Base-by-base conservation (phyloP, 2,888 invertebrate genomes). In the Lasius fuliginosus region DNA sequence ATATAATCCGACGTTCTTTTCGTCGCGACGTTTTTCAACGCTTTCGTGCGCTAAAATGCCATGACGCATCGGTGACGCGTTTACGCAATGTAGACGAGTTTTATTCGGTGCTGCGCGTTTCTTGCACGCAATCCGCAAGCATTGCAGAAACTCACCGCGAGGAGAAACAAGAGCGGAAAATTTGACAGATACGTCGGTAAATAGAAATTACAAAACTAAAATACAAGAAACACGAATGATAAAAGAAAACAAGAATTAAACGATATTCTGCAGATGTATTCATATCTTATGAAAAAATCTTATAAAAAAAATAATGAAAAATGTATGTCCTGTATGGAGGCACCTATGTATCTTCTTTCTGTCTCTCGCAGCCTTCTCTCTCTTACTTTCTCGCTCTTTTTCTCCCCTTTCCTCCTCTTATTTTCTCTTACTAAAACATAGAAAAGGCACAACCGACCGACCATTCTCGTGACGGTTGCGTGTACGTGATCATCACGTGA, bases 361-460 rank as follows among this genome's bases (percentile, higher is more conserved):
- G 15, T 53, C 60, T 42, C 64, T 62, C 12, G 33, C 65, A 68
- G 2, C n/a, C 18, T 60, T 56, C 36, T 62, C 64, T 68, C 68
- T 58, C 18, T 49, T 18, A 5, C 4, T 15, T 46, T 79, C 40
- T 62, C 58, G 58, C 53, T 73, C 71, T 83, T 18, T 27, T 68
- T 56, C 53, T 58, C 69, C 62, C 36, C 73, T 65, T 9, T 53
- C 27, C 36, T 65, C 46, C 71, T 60, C 73, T 23, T 33, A 58
- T 81, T 76, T 49, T 73, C 75, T 60, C 33, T 65, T 85, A 64
- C 53, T 49, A 82, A 46, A 58, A 40, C 56, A 42, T 30, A 6
- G 27, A 42, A 76, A 67, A 74, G 82, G 79, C 71, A 82, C 82
- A n/a, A 65, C 9, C 18, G 23, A 65, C 11, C 27, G 73, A 84